phyloP scores from a whole-genome alignment of 2,797 vertebrate species.

The Eospalax fontanierii region DNA sequence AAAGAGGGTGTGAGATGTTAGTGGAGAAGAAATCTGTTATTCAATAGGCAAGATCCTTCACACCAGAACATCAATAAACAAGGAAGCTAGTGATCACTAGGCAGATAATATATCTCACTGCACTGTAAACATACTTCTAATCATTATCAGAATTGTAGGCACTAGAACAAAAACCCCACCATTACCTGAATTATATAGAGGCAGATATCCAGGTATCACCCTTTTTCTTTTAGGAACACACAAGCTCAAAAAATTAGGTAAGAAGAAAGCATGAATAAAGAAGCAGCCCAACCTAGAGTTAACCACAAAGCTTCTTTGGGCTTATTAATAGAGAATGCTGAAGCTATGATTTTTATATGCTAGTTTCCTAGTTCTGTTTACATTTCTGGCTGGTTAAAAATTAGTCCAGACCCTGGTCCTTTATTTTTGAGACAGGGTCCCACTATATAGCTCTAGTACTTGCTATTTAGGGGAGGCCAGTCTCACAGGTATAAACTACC shows the following conservation, averaged over 20 bases:
- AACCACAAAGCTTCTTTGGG: conserved; percentile 46
- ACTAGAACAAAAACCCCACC: conserved; percentile 13
- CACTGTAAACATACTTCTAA: conserved; percentile 40
- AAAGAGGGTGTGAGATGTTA: background rate
- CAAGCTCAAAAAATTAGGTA: conserved; percentile 37
- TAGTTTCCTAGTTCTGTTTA: conserved; percentile 52
- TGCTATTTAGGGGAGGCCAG: background rate
- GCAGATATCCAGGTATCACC: conserved; percentile 16
- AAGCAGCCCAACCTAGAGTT: conserved; percentile 29
- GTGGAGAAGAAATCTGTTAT: conserved; percentile 36
- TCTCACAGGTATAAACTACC: background rate
- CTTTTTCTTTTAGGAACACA: conserved; percentile 26
- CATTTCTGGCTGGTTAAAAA: conserved; percentile 43
- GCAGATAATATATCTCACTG: conserved; percentile 35
- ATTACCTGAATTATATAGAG: conserved; percentile 14
- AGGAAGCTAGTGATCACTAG: conserved; percentile 30
- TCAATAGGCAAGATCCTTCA: conserved; percentile 49
- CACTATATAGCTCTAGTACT: background rate
- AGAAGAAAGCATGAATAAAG: conserved; percentile 38
- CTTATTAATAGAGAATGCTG: background rate
- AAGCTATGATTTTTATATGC: conserved; percentile 49
- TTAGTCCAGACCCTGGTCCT: background rate
- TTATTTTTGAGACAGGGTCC: background rate
- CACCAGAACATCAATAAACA: conserved; percentile 59
- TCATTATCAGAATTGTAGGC: conserved; percentile 36